Percentiles rank a stretch among this genome's conserved stretches.
phyloP scores from a whole-genome alignment of 2,888 invertebrate genomes.

The Mongoloraphidia duomilia region DNA sequence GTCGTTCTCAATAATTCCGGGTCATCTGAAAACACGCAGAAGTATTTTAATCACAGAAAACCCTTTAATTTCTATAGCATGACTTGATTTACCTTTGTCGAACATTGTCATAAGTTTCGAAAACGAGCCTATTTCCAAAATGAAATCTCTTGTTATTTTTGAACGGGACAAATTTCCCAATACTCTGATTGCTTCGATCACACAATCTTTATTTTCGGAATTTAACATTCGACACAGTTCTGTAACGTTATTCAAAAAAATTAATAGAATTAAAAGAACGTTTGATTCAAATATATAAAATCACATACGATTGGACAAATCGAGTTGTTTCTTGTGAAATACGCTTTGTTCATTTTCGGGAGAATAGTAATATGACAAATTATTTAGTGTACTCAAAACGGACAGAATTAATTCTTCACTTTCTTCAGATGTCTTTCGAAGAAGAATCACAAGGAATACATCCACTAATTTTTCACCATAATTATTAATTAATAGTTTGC shows the following conservation, averaged over 20 bases:
- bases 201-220: conserved; percentile 33
- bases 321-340: conserved; percentile 33
- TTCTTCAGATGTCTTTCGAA: conserved; percentile 34
- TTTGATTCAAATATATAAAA: neutral
- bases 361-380: conserved; percentile 62
- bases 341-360: conserved; percentile 29
- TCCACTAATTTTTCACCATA: conserved; percentile 27
- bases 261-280: neutral
- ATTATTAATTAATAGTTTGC: conserved; percentile 42
- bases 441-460: conserved; percentile 30
- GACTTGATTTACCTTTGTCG: conserved; percentile 33
- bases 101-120: conserved; percentile 41
- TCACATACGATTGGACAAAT: conserved; percentile 32
- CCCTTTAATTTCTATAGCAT: neutral
- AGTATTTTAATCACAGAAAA: neutral
- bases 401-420: conserved; percentile 64
- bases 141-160: conserved; percentile 43
- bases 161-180: conserved; percentile 71
- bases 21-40: conserved; percentile 32
- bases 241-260: conserved; percentile 17
- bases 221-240: conserved; percentile 31
- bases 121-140: conserved; percentile 52
- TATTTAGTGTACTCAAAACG: conserved; percentile 68
- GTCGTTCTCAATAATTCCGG: conserved; percentile 58
- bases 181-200: conserved; percentile 61